phyloP scores from a whole-genome alignment of 2,797 vertebrate species.

The Apodemus agrarius region DNA sequence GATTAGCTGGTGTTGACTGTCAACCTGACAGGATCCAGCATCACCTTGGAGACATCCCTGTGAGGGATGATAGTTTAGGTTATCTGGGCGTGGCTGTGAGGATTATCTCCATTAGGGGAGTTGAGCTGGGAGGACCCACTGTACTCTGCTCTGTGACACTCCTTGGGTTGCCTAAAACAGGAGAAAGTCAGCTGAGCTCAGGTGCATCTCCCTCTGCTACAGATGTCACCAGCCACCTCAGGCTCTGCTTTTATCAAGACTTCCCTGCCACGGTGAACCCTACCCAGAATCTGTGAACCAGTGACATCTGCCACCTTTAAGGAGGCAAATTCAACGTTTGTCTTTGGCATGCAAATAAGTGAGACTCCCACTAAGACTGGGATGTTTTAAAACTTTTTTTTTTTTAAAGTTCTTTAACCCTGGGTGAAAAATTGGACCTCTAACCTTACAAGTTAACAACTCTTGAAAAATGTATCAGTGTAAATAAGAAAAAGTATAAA shows the following conservation, averaged over 20 bases:
- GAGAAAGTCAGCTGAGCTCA: background rate
- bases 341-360: background rate
- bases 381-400: background rate
- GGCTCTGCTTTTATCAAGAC: too few species aligned
- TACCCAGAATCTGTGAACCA: background rate
- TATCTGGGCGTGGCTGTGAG: background rate
- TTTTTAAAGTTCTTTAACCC: background rate
- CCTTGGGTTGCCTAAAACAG: background rate
- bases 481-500: background rate
- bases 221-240: background rate
- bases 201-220: background rate
- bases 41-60: background rate
- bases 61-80: background rate
- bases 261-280: too few species aligned
- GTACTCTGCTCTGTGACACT: background rate
- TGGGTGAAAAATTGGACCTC: conserved; percentile 37
- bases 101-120: background rate
- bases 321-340: too few species aligned
- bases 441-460: conserved; percentile 6
- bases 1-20: background rate
- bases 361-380: background rate
- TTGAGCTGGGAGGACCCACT: background rate
- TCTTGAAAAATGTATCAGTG: background rate
- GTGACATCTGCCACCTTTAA: too few species aligned
- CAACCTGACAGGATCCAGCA: background rate